These are phyloP conservation scores for Lutjanus erythropterus DNA, from an alignment of 2,113 vertebrate species.

Conservation along the genomic window DNA sequence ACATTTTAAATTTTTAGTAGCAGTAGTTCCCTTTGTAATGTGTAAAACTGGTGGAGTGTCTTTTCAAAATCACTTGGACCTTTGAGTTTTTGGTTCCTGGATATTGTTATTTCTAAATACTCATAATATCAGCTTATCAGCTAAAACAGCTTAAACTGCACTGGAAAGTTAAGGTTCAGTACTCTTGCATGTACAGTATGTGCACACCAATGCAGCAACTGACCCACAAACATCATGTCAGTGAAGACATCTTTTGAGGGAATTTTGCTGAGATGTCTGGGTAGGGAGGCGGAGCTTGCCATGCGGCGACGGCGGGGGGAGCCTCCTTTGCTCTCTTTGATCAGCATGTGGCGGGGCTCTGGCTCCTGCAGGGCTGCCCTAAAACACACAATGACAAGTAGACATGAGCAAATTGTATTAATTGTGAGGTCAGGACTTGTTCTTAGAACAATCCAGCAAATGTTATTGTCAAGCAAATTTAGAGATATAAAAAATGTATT, in stretches of 20 bases:
- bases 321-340: slow-evolving; percentile 23
- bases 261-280: slow-evolving; percentile 22
- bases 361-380: slow-evolving; percentile 68
- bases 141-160: not conserved
- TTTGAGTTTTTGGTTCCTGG: no score
- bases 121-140: no score
- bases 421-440: not conserved
- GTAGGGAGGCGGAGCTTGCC: not conserved
- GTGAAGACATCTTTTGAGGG: slow-evolving; percentile 47
- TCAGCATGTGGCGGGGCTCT: slow-evolving; percentile 28
- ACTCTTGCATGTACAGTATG: no score
- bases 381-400: not conserved
- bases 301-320: not conserved
- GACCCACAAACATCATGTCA: slow-evolving; percentile 74
- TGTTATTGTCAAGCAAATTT: not conserved
- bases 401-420: not conserved
- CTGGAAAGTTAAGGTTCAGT: not conserved
- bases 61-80: no score
- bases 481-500: no score
- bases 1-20: no score
- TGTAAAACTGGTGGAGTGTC: no score
- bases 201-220: slow-evolving; percentile 14
- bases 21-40: no score
- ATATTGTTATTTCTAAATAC: no score
- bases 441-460: not conserved